Percentiles rank a stretch among this genome's conserved stretches.
These are phyloP conservation scores for Calidris pugnax DNA, from an alignment of 2,113 vertebrate species.

Conservation along the genomic window DNA sequence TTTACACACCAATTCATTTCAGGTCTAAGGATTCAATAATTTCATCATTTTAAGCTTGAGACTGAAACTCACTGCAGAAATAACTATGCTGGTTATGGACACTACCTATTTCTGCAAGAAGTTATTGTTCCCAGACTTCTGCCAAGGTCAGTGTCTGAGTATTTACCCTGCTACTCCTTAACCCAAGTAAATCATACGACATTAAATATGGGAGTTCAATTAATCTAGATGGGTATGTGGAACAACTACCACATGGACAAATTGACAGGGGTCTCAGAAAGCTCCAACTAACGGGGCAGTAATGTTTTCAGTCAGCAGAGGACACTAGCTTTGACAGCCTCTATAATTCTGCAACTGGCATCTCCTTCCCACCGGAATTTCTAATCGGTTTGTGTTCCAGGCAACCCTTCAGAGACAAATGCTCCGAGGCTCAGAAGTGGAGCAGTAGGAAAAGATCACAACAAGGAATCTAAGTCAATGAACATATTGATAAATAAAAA, in stretches of 20 bases:
- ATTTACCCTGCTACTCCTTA: not conserved
- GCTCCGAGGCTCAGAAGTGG: not conserved
- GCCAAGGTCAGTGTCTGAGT: not conserved
- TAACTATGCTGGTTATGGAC: not conserved
- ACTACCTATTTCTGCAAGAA: not conserved
- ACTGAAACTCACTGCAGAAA: not conserved
- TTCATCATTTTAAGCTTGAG: not conserved
- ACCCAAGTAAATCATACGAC: not conserved
- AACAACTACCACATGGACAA: not conserved
- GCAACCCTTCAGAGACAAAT: not conserved
- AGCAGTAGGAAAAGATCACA: not conserved
- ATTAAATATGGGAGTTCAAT: not conserved
- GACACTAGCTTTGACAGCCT: not conserved
- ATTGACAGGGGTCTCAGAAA: not conserved
- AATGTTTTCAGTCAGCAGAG: not conserved
- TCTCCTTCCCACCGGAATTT: fast-evolving
- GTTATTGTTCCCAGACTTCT: not conserved
- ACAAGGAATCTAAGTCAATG: not conserved
- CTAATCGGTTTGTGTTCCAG: not conserved
- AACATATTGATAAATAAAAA: not conserved
- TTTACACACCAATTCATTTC: not conserved
- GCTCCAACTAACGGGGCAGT: not conserved
- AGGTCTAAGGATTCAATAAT: not conserved
- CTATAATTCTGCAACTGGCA: not conserved
- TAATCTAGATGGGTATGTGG: not conserved